These are phyloP conservation scores for Hipparchia semele DNA, from an alignment of 2,888 invertebrate species.

Conservation along the genomic window DNA sequence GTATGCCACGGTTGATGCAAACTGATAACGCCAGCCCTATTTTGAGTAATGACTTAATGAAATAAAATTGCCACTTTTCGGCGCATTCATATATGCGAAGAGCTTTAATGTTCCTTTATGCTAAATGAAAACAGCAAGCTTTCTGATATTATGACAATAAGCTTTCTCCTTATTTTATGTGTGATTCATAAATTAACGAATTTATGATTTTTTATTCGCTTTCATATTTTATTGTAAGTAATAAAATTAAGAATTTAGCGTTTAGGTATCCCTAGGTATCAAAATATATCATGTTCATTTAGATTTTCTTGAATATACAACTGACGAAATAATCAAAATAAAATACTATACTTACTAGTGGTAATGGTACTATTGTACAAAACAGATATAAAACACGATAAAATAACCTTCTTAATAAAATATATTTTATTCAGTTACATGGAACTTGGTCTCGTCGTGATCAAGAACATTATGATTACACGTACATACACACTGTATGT, in stretches of 20 bases:
- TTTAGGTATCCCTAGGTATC: too few species aligned
- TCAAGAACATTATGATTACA: too few species aligned
- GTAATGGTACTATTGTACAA: too few species aligned
- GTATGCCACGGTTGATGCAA: too few species aligned
- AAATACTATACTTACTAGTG: too few species aligned
- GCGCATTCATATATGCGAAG: neutral
- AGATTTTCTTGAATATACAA: neutral
- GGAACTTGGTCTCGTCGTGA: too few species aligned
- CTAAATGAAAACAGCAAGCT: neutral
- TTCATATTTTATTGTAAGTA: neutral
- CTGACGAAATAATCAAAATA: neutral
- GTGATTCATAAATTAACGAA: conserved; percentile 13
- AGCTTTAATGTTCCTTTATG: conserved; percentile 10
- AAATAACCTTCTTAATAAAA: too few species aligned
- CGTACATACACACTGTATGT: too few species aligned
- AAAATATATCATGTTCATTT: neutral
- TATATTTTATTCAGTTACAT: too few species aligned
- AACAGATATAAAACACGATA: too few species aligned
- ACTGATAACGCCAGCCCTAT: too few species aligned
- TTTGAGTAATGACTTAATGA: neutral
- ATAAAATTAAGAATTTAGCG: neutral
- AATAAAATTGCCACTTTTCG: neutral
- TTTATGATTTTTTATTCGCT: neutral
- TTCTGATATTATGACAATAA: conserved; percentile 1
- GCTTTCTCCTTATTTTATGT: conserved; percentile 23